These are phyloP conservation scores for Hypotaenidia philippensis DNA, from an alignment of 2,797 vertebrate genomes.

Conservation along the genomic window DNA sequence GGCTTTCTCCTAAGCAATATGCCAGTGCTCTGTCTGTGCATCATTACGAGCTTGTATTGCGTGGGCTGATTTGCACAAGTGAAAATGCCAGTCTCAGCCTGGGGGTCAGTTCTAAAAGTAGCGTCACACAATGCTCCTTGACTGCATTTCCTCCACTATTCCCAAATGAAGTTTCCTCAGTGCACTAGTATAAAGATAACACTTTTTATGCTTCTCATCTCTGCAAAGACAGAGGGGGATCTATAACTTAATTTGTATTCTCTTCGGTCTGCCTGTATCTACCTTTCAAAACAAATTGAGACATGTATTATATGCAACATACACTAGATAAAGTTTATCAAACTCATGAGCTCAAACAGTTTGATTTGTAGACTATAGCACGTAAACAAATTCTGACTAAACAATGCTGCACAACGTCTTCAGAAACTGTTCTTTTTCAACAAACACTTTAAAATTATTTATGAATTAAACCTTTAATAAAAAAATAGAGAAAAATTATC, in stretches of 20 bases:
- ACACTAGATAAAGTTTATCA: neutral
- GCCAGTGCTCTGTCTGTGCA: neutral
- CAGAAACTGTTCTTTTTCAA: neutral
- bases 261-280: neutral
- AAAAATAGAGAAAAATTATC: constrained; percentile 72
- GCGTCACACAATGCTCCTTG: neutral
- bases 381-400: neutral
- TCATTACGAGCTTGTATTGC: neutral
- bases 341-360: neutral
- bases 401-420: neutral
- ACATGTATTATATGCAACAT: neutral
- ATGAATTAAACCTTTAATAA: neutral
- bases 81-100: neutral
- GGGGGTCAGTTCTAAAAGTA: neutral
- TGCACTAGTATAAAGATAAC: neutral
- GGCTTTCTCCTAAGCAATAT: neutral
- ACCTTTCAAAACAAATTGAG: neutral
- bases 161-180: neutral
- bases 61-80: neutral
- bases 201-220: neutral
- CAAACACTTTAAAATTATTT: neutral
- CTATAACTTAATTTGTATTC: neutral
- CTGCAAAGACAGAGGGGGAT: neutral
- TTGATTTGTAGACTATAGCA: neutral
- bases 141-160: neutral